Evolutionary conservation across 2,113 vertebrate species (phyloP).

Genomic region (Gambusia affinis): DNA sequence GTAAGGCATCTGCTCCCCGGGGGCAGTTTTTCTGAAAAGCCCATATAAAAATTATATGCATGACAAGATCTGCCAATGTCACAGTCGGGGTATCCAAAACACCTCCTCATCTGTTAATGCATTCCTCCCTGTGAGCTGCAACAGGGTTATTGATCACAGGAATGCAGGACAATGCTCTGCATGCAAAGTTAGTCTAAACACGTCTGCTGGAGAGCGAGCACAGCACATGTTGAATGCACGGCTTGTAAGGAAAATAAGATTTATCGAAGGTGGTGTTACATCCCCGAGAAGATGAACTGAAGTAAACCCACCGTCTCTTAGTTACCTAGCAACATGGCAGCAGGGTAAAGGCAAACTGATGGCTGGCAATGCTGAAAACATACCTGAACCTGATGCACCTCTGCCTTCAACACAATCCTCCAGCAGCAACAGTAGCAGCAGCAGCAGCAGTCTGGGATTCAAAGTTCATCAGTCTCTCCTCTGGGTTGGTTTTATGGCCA

Average conservation of each 20-base stretch:
- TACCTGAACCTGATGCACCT: slow-evolving; percentile 68
- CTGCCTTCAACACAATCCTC: slow-evolving; percentile 11
- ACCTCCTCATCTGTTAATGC: slow-evolving; percentile 31
- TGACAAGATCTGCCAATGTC: not conserved
- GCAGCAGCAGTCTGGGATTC: slow-evolving; percentile 15
- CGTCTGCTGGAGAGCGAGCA: not conserved
- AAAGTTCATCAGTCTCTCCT: slow-evolving; percentile 50
- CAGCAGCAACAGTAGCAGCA: not conserved
- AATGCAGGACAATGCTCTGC: not conserved
- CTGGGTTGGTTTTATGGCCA: slow-evolving; percentile 3
- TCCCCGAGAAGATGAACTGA: slow-evolving; percentile 51
- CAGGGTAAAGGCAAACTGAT: slow-evolving; percentile 66
- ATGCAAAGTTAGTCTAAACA: slow-evolving; percentile 16
- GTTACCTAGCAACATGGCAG: slow-evolving; percentile 80
- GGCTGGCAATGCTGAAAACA: slow-evolving; percentile 61
- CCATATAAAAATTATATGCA: not conserved
- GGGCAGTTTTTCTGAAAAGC: not conserved
- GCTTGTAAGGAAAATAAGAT: not conserved
- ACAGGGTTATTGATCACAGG: not conserved
- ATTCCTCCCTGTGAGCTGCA: slow-evolving; percentile 31
- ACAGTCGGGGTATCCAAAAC: not conserved
- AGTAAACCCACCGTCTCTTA: slow-evolving; percentile 72
- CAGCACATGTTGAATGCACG: not conserved
- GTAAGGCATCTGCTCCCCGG: not conserved
- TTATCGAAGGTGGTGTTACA: slow-evolving; percentile 10